Evolutionary conservation across 2,797 vertebrate genomes (phyloP).

Genomic region (Manis pentadactyla): DNA sequence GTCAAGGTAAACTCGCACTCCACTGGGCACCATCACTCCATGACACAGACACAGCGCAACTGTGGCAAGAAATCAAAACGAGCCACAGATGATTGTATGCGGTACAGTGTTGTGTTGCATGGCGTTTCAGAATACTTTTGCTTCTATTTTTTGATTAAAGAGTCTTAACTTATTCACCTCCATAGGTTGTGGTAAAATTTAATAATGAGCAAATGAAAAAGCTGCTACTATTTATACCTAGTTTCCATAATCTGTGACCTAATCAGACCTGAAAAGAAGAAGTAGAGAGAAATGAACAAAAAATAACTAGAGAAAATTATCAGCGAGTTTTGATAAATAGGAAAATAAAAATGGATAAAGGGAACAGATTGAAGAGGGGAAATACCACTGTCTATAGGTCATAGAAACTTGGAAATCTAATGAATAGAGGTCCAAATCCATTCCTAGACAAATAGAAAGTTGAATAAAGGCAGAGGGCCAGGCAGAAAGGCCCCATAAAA

Average conservation of each 20-base stretch:
- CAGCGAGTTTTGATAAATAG: not conserved
- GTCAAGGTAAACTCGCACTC: not conserved
- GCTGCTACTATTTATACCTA: not conserved
- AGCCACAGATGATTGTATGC: rapidly evolving
- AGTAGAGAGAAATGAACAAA: not conserved
- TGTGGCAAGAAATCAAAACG: not conserved
- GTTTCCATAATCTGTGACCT: not conserved
- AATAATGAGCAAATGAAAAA: not conserved
- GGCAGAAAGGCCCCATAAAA: rapidly evolving
- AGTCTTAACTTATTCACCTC: not conserved
- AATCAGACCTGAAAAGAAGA: not conserved
- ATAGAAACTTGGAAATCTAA: not conserved
- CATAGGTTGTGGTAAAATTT: not conserved
- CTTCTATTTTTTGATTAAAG: not conserved
- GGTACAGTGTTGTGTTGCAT: rapidly evolving
- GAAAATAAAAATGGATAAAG: not conserved
- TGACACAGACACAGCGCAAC: not conserved
- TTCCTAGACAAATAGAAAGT: not conserved
- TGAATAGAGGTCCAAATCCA: not conserved
- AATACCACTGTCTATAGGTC: not conserved
- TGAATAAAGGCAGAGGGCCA: not conserved
- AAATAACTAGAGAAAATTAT: not conserved
- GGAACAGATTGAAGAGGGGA: not conserved
- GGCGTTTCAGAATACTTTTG: not conserved
- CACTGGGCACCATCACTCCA: rapidly evolving